Conservation (phyloP, 2,113 vertebrate species). For the Hemiprocne comata region DNA sequence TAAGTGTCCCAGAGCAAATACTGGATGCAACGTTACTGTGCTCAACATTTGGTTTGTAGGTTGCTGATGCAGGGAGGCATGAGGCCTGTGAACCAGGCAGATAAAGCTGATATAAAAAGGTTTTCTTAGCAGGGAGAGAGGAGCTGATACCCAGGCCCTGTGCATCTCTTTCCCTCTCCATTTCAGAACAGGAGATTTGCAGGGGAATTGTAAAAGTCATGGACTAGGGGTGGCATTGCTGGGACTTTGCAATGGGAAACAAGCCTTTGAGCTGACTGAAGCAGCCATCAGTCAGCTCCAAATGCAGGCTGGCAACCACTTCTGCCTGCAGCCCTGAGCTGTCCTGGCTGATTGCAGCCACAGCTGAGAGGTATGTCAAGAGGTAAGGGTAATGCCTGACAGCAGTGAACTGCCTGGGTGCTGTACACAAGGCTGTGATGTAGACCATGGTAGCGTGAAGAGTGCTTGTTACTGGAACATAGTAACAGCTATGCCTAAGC, state of each 20-base stretch:
- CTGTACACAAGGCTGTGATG: neutral
- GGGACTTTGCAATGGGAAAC: neutral
- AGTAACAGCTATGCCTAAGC: neutral
- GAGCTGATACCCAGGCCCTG: neutral
- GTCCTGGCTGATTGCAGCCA: neutral
- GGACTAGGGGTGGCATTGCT: neutral
- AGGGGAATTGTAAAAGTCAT: neutral
- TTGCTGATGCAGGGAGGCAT: neutral
- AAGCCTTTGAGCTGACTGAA: neutral
- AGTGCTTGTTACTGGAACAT: neutral
- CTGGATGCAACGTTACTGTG: neutral
- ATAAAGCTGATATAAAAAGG: neutral
- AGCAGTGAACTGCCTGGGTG: neutral
- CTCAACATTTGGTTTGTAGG: neutral
- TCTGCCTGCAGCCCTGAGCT: neutral
- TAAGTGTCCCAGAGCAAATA: neutral
- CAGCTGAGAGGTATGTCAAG: neutral
- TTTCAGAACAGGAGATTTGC: neutral
- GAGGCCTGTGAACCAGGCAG: neutral
- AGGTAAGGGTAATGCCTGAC: neutral
- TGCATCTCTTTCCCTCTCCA: neutral
- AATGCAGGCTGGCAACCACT: neutral
- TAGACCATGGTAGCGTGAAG: neutral
- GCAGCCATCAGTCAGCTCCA: neutral
- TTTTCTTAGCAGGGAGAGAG: neutral